Evolutionary conservation across 2,113 vertebrate genomes (phyloP), one percentile per base, ranked within the genome.

Genomic region (Brachyhypopomus occidentalis): DNA sequence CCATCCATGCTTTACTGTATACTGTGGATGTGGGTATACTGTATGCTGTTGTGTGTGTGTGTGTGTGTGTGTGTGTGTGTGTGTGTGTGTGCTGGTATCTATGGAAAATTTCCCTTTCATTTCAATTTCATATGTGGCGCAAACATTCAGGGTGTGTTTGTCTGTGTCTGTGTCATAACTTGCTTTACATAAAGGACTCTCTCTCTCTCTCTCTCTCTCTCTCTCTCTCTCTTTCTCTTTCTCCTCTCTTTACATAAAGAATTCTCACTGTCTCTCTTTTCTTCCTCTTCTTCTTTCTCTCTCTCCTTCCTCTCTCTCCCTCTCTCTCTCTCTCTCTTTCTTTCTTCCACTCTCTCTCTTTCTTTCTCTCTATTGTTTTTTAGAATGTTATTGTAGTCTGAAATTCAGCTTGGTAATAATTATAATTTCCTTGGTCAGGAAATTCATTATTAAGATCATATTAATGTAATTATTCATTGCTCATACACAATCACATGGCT

Each of bases 31-130:
- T n/a, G n/a, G n/a, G n/a, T n/a, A n/a, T n/a, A n/a, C n/a, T n/a
- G n/a, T n/a, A n/a, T n/a, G n/a, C n/a, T n/a, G n/a, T n/a, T 74
- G 78, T 66, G 59, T 74, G 70, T 73, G 78, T 30, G 36, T 52
- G 77, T 11, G 67, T 72, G 12, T 41, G 38, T 55, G 58, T 22
- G 41, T 41, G 70, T 55, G 59, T 75, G 6, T 25, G 25, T 23
- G 16, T 63, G 25, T 52, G 22, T 11, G 34, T 12, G 58, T 64
- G 34, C 30, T 20, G 58, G 62, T 78, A 41, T 45, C 36, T 34
- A 27, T 30, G 64, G 64, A 41, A 70, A 70, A 41, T 11, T 70
- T 80, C n/a, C 38, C 9, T 30, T 38, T 59, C 12, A 9, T 38
- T 30, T 30, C 30, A 30, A 30, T 30, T 30, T 14, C n/a, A 62